A percentile compares a stretch with the other conserved stretches of the same genome.
These are phyloP conservation scores for Eurosta solidaginis DNA, from an alignment of 1,140 invertebrate species.

Conservation along the genomic window DNA sequence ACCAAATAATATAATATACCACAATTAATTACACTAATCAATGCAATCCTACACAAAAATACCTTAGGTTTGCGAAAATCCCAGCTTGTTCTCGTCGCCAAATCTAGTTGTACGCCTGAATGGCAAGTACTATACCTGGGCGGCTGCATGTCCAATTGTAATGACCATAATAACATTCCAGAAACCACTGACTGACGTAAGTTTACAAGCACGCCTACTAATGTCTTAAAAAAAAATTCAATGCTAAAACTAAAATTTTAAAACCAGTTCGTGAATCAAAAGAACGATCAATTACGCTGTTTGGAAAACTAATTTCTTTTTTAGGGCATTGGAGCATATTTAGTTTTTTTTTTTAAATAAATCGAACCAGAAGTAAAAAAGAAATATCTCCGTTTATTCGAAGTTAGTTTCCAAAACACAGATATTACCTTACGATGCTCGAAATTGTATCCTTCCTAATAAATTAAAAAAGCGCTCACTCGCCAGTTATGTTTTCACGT, in stretches of 20 bases:
- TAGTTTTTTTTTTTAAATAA: too few relatives aligned
- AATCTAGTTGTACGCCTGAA: conserved; percentile 87
- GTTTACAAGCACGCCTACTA: conserved; percentile 34
- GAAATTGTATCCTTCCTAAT: too few relatives aligned
- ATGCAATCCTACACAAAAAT: conserved; percentile 4
- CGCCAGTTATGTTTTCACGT: too few relatives aligned
- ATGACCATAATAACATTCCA: conserved; percentile 83
- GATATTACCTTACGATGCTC: too few relatives aligned
- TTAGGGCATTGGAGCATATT: too few relatives aligned
- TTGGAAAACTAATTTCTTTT: too few relatives aligned
- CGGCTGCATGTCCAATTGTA: conserved; percentile 83
- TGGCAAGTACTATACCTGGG: conserved; percentile 88
- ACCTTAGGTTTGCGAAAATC: conserved; percentile 75
- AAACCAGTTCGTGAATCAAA: too few relatives aligned
- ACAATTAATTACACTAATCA: neutral
- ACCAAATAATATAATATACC: neutral
- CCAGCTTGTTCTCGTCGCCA: conserved; percentile 78
- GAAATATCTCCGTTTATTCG: too few relatives aligned
- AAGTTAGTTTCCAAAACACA: too few relatives aligned
- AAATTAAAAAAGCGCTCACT: too few relatives aligned
- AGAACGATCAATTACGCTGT: neutral
- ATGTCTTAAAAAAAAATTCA: neutral
- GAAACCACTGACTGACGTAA: conserved; percentile 68
- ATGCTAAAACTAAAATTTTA: neutral
- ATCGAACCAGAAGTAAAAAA: too few relatives aligned